A percentile compares a stretch with the other conserved stretches of the same genome.
phyloP scores from a whole-genome alignment of 2,888 invertebrate genomes.

The Lithosia quadra region DNA sequence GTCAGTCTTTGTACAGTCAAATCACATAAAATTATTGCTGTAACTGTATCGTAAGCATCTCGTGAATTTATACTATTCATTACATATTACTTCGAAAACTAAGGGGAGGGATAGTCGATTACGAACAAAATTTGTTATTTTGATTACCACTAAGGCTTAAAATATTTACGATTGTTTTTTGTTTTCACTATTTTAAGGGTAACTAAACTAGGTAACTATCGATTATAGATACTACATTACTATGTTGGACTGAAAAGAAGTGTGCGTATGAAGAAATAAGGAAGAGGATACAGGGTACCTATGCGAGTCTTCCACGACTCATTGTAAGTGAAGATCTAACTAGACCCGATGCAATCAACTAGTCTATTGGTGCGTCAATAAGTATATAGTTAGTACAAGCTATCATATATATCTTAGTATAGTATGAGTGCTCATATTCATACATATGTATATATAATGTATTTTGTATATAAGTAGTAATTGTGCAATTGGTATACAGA shows the following conservation, averaged over 20 bases:
- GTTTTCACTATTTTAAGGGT: conserved; percentile 36
- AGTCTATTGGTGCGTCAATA: conserved; percentile 76
- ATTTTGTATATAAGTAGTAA: conserved; percentile 75
- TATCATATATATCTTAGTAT: conserved; percentile 64
- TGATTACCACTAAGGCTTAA: conserved; percentile 8
- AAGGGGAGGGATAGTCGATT: conserved; percentile 4
- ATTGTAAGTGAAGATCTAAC: conserved; percentile 44
- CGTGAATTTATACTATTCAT: conserved; percentile 31
- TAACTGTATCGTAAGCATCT: conserved; percentile 60
- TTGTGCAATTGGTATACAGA: conserved; percentile 83
- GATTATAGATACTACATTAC: conserved; percentile 36
- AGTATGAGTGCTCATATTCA: conserved; percentile 67
- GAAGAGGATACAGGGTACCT: conserved; percentile 33
- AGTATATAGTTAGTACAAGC: conserved; percentile 56
- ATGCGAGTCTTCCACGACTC: conserved; percentile 31
- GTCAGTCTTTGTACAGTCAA: conserved; percentile 83
- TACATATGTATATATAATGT: conserved; percentile 59
- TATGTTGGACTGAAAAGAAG: conserved; percentile 38
- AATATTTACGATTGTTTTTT: conserved; percentile 23
- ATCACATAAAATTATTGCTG: conserved; percentile 84
- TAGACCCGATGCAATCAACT: conserved; percentile 67
- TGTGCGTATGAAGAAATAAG: conserved; percentile 26
- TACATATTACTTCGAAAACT: conserved; percentile 15
- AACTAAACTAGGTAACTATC: conserved; percentile 48
- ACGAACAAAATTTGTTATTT: conserved; percentile 11